A percentile compares a stretch with the other conserved stretches of the same genome.
These are phyloP conservation scores for Autographa gamma DNA, from an alignment of 2,888 invertebrate species.

Conservation along the genomic window DNA sequence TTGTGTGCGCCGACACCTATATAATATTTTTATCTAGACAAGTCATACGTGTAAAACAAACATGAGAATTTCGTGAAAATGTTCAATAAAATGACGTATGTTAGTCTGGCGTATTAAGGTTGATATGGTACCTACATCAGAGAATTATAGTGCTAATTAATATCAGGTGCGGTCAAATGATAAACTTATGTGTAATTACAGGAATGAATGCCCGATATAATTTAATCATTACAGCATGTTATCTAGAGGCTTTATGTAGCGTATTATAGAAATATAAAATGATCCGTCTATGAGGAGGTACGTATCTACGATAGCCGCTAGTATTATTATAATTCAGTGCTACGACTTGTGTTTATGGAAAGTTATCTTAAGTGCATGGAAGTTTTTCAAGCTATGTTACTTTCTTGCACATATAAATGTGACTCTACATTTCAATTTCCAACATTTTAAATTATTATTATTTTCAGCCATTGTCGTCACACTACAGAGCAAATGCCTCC, in stretches of 20 bases:
- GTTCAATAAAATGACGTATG: neutral
- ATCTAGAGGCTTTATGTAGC: neutral
- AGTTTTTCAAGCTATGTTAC: too few species aligned
- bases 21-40: slow-evolving; percentile 1
- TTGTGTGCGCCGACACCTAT: too few species aligned
- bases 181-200: neutral
- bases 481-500: too few species aligned
- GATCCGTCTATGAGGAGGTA: too few species aligned
- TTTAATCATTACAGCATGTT: slow-evolving; percentile 1
- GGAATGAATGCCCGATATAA: neutral
- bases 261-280: neutral
- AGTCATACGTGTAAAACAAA: neutral
- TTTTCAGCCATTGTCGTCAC: too few species aligned
- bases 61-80: neutral
- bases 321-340: too few species aligned
- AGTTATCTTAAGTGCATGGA: too few species aligned
- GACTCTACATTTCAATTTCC: too few species aligned
- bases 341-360: too few species aligned
- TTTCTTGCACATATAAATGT: too few species aligned
- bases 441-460: too few species aligned
- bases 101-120: neutral
- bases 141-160: neutral
- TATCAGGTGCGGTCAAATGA: neutral
- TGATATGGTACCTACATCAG: neutral
- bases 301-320: too few species aligned